Evolutionary conservation across 2,888 invertebrate species (phyloP).

Genomic region (Bruchidius siliquastri): DNA sequence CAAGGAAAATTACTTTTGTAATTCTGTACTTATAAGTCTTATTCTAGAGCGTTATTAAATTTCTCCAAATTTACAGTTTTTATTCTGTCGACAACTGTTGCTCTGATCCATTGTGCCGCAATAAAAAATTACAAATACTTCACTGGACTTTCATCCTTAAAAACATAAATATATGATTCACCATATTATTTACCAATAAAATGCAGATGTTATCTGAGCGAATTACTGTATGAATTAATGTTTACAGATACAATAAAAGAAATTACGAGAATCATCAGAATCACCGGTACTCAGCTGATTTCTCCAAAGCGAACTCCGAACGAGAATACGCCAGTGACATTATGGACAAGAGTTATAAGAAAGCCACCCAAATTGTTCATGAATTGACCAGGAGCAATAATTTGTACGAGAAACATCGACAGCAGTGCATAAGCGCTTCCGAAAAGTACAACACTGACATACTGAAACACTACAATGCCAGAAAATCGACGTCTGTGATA

Average conservation of each 20-base stretch:
- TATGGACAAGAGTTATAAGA: slow-evolving; percentile 45
- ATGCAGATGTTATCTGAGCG: too few relatives aligned
- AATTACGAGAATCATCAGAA: slow-evolving; percentile 24
- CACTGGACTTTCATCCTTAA: too few relatives aligned
- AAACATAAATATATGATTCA: too few relatives aligned
- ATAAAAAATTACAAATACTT: too few relatives aligned
- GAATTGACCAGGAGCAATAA: slow-evolving; percentile 39
- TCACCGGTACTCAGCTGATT: slow-evolving; percentile 27
- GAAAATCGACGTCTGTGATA: slow-evolving; percentile 55
- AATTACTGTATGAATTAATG: neutral
- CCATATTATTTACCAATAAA: too few relatives aligned
- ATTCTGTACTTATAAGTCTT: too few relatives aligned
- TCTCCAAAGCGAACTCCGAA: slow-evolving; percentile 30
- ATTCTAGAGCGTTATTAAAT: too few relatives aligned
- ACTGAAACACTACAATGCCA: slow-evolving; percentile 48
- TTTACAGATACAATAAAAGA: slow-evolving; percentile 24
- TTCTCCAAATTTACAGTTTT: too few relatives aligned
- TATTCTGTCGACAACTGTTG: too few relatives aligned
- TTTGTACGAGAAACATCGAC: slow-evolving; percentile 43
- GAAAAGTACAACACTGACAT: slow-evolving; percentile 45
- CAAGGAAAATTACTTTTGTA: too few relatives aligned
- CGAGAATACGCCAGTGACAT: slow-evolving; percentile 32
- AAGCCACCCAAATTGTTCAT: slow-evolving; percentile 45
- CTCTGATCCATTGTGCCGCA: too few relatives aligned
- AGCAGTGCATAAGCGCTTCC: slow-evolving; percentile 43